phyloP scores from a whole-genome alignment of 2,113 vertebrate species.

The Urocitellus parryii region DNA sequence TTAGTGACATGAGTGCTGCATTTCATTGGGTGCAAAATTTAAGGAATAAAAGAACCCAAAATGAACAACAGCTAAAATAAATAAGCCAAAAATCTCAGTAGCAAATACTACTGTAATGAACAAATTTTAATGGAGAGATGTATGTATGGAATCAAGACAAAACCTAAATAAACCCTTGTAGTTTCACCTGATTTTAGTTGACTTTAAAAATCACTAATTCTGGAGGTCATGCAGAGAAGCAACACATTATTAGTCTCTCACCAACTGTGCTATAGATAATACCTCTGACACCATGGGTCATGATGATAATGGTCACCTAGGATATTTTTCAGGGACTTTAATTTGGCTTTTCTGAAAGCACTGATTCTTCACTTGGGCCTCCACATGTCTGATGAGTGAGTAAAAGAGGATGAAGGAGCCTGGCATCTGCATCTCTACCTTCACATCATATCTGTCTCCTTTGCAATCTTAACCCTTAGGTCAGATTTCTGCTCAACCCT shows the following conservation, averaged over 20 bases:
- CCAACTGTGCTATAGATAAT: neutral
- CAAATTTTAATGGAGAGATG: neutral
- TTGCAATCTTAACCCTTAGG: neutral
- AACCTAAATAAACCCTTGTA: neutral
- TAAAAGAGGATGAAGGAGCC: neutral
- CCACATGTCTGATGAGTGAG: too few species aligned
- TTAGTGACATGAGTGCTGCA: rapidly evolving
- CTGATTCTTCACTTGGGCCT: neutral
- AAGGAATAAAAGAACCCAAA: neutral
- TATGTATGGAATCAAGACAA: neutral
- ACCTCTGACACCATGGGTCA: neutral
- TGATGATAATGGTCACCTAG: neutral
- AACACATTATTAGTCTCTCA: neutral
- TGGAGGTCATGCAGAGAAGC: neutral
- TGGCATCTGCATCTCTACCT: neutral
- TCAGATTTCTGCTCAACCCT: neutral
- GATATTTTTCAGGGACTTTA: neutral
- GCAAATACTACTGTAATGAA: neutral
- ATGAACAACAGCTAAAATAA: neutral
- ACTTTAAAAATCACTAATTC: neutral
- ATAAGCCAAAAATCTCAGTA: neutral
- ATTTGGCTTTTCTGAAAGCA: neutral
- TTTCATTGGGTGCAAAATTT: neutral
- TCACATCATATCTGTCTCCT: neutral
- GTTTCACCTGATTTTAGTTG: neutral